Conservation (phyloP, 2,113 vertebrate genomes). For the Picathartes gymnocephalus region DNA sequence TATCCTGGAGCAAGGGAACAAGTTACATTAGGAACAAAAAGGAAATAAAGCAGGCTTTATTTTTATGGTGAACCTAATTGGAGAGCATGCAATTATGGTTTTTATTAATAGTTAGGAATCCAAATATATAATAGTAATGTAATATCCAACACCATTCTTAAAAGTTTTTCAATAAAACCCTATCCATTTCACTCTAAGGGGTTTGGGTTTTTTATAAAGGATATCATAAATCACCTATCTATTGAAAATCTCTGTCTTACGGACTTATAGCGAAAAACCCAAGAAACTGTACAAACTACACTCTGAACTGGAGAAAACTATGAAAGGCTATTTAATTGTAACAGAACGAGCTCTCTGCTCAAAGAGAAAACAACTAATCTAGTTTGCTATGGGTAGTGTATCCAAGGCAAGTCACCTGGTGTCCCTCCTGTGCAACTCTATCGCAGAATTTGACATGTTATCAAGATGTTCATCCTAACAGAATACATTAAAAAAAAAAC, state of each 20-base stretch:
- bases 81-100: background rate
- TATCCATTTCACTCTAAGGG: background rate
- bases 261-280: background rate
- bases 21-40: background rate
- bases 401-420: background rate
- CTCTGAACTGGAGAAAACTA: background rate
- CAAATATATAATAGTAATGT: background rate
- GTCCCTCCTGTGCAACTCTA: background rate
- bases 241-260: background rate
- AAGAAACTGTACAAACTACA: background rate
- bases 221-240: background rate
- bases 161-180: background rate
- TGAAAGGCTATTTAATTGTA: background rate
- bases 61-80: background rate
- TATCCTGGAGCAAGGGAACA: background rate
- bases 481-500: background rate
- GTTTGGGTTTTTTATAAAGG: background rate
- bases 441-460: background rate
- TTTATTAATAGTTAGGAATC: background rate
- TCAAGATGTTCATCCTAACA: background rate
- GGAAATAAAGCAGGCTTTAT: background rate
- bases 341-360: background rate
- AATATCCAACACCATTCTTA: background rate
- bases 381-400: background rate
- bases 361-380: background rate